A percentile compares a stretch with the other conserved stretches of the same genome.
Conservation (phyloP, 2,888 invertebrate genomes). For the Oscheius sp. region DNA sequence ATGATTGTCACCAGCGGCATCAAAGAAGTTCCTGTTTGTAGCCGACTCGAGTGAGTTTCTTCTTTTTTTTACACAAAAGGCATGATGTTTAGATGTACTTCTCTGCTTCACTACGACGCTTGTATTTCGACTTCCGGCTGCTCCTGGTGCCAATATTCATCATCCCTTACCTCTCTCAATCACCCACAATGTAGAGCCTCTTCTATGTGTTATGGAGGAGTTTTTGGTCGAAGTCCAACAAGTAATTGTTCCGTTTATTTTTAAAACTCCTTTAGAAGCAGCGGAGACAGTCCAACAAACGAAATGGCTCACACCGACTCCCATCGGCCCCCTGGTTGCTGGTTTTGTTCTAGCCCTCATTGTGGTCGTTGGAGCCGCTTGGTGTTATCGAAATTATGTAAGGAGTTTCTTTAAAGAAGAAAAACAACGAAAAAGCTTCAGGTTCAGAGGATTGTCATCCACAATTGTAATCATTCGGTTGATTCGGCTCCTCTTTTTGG, state of each 20-base stretch:
- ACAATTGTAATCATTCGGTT: constrained; percentile 6
- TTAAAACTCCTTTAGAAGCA: neutral
- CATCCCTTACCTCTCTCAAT: neutral
- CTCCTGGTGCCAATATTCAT: constrained; percentile 24
- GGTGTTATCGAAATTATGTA: constrained; percentile 27
- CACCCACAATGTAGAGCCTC: constrained; percentile 33
- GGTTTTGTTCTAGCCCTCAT: constrained; percentile 4
- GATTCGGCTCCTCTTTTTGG: constrained; percentile 26
- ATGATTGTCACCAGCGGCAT: neutral
- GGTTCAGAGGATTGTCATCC: neutral
- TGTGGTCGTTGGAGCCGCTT: constrained; percentile 6
- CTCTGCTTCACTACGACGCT: constrained; percentile 1
- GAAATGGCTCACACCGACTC: constrained; percentile 14
- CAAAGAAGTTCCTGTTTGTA: neutral
- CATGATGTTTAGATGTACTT: constrained; percentile 24
- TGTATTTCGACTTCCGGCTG: constrained; percentile 31
- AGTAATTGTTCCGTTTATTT: neutral
- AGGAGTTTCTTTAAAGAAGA: too few relatives aligned
- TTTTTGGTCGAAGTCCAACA: neutral
- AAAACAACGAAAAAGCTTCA: too few relatives aligned
- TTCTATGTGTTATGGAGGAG: constrained; percentile 31
- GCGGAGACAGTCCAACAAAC: neutral
- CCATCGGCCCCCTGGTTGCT: constrained; percentile 26
- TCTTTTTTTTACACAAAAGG: neutral
- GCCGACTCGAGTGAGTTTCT: neutral